phyloP scores from a whole-genome alignment of 1,140 invertebrate genomes.

The Agrilus planipennis region DNA sequence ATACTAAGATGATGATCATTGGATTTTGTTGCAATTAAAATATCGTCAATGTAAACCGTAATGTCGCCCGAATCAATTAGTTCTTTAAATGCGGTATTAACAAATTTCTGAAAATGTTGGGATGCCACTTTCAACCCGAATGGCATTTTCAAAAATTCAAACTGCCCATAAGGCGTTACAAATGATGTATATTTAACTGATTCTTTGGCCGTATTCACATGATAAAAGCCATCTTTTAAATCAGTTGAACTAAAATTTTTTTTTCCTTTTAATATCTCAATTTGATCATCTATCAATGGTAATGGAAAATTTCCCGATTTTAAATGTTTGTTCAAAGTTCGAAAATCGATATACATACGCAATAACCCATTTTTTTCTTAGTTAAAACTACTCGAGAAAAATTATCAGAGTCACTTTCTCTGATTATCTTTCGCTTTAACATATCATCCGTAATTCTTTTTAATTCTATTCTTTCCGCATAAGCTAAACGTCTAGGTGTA shows the following conservation, averaged over 20 bases:
- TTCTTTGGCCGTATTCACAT: slow-evolving; percentile 12
- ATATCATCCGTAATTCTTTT: slow-evolving; percentile 19
- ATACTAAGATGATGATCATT: slow-evolving; percentile 12
- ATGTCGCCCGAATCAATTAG: slow-evolving; percentile 10
- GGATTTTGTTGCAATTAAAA: slow-evolving; percentile 11
- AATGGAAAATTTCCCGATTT: slow-evolving; percentile 18
- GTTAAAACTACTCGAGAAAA: slow-evolving; percentile 20
- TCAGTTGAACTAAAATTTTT: slow-evolving; percentile 17
- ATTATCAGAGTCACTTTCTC: slow-evolving; percentile 19
- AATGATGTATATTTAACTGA: slow-evolving; percentile 14
- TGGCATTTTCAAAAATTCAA: slow-evolving; percentile 14
- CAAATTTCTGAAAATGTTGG: slow-evolving; percentile 4
- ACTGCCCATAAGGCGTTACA: slow-evolving; percentile 13
- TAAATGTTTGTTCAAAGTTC: slow-evolving; percentile 31
- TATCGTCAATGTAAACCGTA: slow-evolving; percentile 15
- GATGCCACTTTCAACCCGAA: slow-evolving; percentile 14
- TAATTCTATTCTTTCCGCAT: slow-evolving; percentile 12
- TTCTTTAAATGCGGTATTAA: slow-evolving; percentile 6
- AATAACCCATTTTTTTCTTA: slow-evolving; percentile 20
- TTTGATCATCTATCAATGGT: slow-evolving; percentile 13
- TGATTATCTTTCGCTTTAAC: slow-evolving; percentile 17
- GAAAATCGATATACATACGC: slow-evolving; percentile 38
- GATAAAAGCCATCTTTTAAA: slow-evolving; percentile 24
- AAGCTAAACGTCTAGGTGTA: slow-evolving; percentile 9
- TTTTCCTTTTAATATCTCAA: slow-evolving; percentile 11